These are phyloP conservation scores for Copidosoma aretas DNA, from an alignment of 2,888 invertebrate species.

Conservation along the genomic window DNA sequence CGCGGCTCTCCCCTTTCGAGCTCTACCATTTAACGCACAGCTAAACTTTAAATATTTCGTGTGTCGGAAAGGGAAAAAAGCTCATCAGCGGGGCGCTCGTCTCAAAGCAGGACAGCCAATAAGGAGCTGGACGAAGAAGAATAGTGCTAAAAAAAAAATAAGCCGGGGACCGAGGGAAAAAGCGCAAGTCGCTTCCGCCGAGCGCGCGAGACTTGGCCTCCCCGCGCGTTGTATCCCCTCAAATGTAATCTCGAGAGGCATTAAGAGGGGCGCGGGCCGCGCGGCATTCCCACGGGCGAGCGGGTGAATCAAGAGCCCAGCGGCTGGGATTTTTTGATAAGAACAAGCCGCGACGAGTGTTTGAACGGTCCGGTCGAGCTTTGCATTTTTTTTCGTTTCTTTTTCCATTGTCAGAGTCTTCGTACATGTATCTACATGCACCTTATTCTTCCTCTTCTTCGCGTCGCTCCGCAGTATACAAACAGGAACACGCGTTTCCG, in stretches of 20 bases:
- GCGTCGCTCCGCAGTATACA: too few species aligned
- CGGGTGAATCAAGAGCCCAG: not conserved
- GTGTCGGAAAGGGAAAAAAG: slow-evolving; percentile 8
- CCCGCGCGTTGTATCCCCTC: not conserved
- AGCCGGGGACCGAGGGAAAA: slow-evolving; percentile 2
- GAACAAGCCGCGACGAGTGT: not conserved
- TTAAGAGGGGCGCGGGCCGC: slow-evolving; percentile 47
- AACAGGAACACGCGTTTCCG: too few species aligned
- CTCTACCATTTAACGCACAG: too few species aligned
- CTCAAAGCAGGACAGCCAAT: too few species aligned
- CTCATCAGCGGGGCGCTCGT: slow-evolving; percentile 18
- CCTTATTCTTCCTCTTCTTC: not conserved
- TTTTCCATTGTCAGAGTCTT: slow-evolving; percentile 6
- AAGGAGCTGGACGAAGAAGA: slow-evolving; percentile 9
- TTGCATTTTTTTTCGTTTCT: not conserved
- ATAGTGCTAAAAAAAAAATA: slow-evolving; percentile 19
- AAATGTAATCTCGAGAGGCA: slow-evolving; percentile 54
- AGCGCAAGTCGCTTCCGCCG: not conserved
- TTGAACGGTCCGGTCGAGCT: slow-evolving; percentile 6
- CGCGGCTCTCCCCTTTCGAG: too few species aligned
- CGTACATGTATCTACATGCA: too few species aligned
- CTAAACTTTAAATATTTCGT: too few species aligned
- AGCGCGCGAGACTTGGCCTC: too few species aligned
- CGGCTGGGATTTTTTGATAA: slow-evolving; percentile 18
- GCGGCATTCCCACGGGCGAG: slow-evolving; percentile 55